Percentiles rank a stretch among this genome's conserved stretches.
Evolutionary conservation across 2,888 invertebrate genomes (phyloP).

Genomic region (Ochlodes sylvanus): DNA sequence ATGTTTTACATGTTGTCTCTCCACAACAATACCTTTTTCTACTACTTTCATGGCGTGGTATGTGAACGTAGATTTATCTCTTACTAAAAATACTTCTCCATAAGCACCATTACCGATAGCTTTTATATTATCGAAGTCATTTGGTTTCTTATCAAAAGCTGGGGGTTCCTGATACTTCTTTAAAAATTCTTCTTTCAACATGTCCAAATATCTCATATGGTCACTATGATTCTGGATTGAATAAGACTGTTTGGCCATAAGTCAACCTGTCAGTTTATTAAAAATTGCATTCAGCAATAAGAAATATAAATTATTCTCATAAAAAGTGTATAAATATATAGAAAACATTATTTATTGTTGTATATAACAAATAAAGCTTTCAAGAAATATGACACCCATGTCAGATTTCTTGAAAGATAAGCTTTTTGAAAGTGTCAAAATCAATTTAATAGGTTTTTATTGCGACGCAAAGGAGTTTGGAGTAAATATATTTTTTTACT

Average conservation of each 20-base stretch:
- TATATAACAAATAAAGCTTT: neutral
- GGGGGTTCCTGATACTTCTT: constrained; percentile 53
- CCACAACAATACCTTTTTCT: constrained; percentile 93
- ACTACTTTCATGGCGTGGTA: constrained; percentile 96
- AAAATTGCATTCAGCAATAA: constrained; percentile 3
- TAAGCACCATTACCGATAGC: constrained; percentile 95
- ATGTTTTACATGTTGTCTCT: constrained; percentile 94
- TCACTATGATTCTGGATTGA: constrained; percentile 65
- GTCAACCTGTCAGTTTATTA: constrained; percentile 6
- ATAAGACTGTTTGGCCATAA: constrained; percentile 64
- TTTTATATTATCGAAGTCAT: constrained; percentile 90
- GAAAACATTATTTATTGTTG: constrained; percentile 1
- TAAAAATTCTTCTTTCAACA: constrained; percentile 67
- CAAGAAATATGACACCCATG: constrained; percentile 15
- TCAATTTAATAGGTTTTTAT: neutral
- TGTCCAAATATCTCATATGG: constrained; percentile 65
- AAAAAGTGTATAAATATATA: constrained; percentile 18
- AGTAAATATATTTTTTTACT: too few relatives aligned
- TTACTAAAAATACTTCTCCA: constrained; percentile 92
- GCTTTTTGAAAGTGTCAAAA: neutral
- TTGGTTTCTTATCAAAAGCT: constrained; percentile 49
- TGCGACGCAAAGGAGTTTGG: too few relatives aligned
- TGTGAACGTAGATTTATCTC: constrained; percentile 86
- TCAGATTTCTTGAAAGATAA: neutral
- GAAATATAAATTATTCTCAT: neutral